Base-by-base conservation (phyloP, 2,888 invertebrate genomes). In the Perizoma flavofasciatum region DNA sequence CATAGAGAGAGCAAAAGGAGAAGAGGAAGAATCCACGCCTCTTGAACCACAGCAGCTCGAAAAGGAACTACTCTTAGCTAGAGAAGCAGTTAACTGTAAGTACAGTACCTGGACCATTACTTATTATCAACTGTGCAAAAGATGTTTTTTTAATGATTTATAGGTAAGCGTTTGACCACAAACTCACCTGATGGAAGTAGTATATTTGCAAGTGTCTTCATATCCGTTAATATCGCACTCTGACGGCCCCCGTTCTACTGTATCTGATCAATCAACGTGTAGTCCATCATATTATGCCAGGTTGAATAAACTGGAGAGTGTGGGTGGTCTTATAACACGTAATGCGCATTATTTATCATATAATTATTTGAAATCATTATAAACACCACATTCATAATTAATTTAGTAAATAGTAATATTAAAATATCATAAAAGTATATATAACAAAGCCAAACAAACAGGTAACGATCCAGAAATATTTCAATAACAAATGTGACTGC, bases 1-100 rank as follows among this genome's bases (percentile, higher is more conserved):
- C 43, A 75, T 92, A 45, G 94, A 95, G 60, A 93, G 94, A 37
- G 93, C 94, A 35, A 93, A 94, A 51, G 93, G 92, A n/a, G 93
- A 86, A 65, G 75, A 78, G 55, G 70, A 86, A 77, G 92, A 93
- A n/a, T 81, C 90, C 59, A 77, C 94, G 79, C 81, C 93, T 3
- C 71, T 89, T 0, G 94, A 94, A 53, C 93, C 94, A 72, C 86
- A 93, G 61, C 94, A 93, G 58, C 85, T 95, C 49, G 95, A 96
- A 76, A 94, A 95, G 75, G 96, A 96, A 75, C 91, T 97, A 60
- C 94, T 95, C 61, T 93, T 96, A 65, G 96, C 96, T 22, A 95
- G 96, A 82, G 97, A 97, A 86, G 96, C 96, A 49, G 93, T 97
- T 35, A 94, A 86, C 59, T 92, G 92, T 92, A 68, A 90, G 92